Conservation (phyloP, 2,888 invertebrate species). For the Tuta absoluta region DNA sequence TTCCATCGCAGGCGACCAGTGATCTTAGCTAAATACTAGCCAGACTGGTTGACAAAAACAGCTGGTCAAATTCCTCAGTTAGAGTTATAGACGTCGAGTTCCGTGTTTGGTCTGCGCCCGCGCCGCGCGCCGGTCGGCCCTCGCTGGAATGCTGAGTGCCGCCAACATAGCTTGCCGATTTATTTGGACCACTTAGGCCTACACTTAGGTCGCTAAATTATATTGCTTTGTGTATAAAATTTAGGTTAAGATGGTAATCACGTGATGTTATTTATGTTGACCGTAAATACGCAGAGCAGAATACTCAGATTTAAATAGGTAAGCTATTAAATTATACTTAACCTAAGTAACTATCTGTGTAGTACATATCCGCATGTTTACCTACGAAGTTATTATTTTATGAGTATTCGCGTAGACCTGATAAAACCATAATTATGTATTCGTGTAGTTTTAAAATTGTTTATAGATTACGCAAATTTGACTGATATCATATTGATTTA, state of each 20-base stretch:
- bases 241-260: not conserved
- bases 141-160: conserved; percentile 45
- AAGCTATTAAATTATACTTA: no score
- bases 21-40: conserved; percentile 17
- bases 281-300: not conserved
- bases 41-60: conserved; percentile 46
- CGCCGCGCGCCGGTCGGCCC: conserved; percentile 37
- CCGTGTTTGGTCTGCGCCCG: conserved; percentile 43
- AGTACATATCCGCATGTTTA: no score
- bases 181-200: conserved; percentile 34
- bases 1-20: conserved; percentile 38
- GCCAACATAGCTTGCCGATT: conserved; percentile 37
- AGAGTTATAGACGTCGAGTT: conserved; percentile 41
- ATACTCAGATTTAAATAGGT: not conserved
- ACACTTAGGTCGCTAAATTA: conserved; percentile 3
- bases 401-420: no score
- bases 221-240: not conserved
- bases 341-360: no score
- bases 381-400: no score
- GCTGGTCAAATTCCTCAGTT: conserved; percentile 41
- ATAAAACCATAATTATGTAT: no score
- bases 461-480: no score
- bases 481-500: no score
- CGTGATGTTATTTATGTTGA: not conserved
- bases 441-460: no score